Evolutionary conservation across 2,888 invertebrate genomes (phyloP).

Genomic region (Chloroclysta siterata): DNA sequence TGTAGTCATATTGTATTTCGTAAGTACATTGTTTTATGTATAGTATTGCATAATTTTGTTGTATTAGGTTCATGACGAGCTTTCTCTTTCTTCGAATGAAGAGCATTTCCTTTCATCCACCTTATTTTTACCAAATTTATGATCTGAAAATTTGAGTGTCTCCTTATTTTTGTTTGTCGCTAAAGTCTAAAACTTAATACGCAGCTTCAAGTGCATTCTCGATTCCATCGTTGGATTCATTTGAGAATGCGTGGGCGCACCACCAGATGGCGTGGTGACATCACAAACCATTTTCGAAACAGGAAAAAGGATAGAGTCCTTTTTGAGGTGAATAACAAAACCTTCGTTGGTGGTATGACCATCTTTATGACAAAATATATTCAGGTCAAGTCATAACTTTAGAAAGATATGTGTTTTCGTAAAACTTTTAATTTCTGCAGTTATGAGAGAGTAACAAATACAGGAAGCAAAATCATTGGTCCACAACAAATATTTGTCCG

Average conservation of each 20-base stretch:
- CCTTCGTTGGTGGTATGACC: constrained; percentile 20
- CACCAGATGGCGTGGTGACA: constrained; percentile 33
- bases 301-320: constrained; percentile 17
- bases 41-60: too few relatives aligned
- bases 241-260: constrained; percentile 30
- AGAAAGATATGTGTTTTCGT: too few relatives aligned
- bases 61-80: too few relatives aligned
- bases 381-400: constrained; percentile 9
- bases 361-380: constrained; percentile 12
- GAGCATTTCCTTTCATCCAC: too few relatives aligned
- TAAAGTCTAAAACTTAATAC: too few relatives aligned
- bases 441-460: constrained; percentile 2
- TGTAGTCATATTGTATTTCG: too few relatives aligned
- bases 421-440: background rate
- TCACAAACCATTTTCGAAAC: constrained; percentile 26
- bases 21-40: too few relatives aligned
- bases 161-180: too few relatives aligned
- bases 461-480: constrained; percentile 4
- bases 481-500: constrained; percentile 24
- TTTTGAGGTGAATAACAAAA: constrained; percentile 20
- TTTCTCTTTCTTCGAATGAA: too few relatives aligned
- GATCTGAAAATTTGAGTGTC: too few relatives aligned
- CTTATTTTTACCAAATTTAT: too few relatives aligned
- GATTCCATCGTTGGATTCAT: constrained; percentile 19
- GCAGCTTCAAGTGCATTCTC: constrained; percentile 21